Evolutionary conservation across 2,888 invertebrate species (phyloP).

Genomic region (Catocala nupta): DNA sequence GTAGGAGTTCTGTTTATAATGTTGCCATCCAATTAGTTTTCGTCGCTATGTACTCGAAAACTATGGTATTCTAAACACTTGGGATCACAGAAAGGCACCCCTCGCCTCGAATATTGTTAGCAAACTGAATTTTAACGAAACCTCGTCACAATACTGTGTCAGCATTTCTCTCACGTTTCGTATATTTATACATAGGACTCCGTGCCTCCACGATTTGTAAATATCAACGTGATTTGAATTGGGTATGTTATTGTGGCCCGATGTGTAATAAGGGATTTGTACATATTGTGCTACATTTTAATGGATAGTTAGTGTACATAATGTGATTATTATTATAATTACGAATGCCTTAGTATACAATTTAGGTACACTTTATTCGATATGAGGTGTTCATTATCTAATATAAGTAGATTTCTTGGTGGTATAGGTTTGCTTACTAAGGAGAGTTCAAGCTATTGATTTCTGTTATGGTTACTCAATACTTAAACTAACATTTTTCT

Average conservation of each 20-base stretch:
- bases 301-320: constrained; percentile 4
- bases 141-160: constrained; percentile 26
- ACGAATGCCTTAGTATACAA: too few relatives aligned
- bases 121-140: constrained; percentile 35
- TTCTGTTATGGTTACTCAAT: too few relatives aligned
- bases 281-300: constrained; percentile 18
- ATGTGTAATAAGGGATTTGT: constrained; percentile 22
- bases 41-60: too few relatives aligned
- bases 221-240: constrained; percentile 48
- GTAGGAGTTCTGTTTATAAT: too few relatives aligned
- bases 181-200: constrained; percentile 36
- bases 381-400: too few relatives aligned
- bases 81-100: constrained; percentile 2
- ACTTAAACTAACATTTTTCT: too few relatives aligned
- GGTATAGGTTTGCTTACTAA: too few relatives aligned
- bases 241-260: constrained; percentile 25
- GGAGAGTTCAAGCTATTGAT: too few relatives aligned
- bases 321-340: too few relatives aligned
- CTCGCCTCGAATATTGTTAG: constrained; percentile 13
- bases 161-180: constrained; percentile 39
- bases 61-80: constrained; percentile 7
- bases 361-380: background rate
- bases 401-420: too few relatives aligned
- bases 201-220: constrained; percentile 40
- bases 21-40: too few relatives aligned